Percentiles rank a stretch among this genome's conserved stretches.
phyloP scores from a whole-genome alignment of 2,888 invertebrate genomes.

The Drosophila peninsularis region DNA sequence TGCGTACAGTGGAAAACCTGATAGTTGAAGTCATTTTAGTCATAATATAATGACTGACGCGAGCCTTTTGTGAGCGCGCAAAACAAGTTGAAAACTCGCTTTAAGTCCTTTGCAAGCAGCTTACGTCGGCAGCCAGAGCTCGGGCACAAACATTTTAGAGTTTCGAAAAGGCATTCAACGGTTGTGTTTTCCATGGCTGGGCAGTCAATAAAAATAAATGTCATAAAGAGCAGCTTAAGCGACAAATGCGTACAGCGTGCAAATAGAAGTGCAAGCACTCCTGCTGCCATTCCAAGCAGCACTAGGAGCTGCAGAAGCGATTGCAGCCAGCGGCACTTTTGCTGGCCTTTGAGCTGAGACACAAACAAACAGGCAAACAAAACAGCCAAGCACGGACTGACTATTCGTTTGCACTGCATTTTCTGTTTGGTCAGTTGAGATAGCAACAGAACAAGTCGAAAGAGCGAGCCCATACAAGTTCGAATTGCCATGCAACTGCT shows the following conservation, averaged over 20 bases:
- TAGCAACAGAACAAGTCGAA: background rate
- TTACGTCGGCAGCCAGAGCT: slow-evolving; percentile 29
- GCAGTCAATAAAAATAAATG: slow-evolving; percentile 78
- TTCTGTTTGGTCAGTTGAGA: slow-evolving; percentile 41
- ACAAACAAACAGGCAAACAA: slow-evolving; percentile 43
- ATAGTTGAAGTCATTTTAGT: slow-evolving; percentile 7
- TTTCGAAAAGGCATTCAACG: slow-evolving; percentile 48
- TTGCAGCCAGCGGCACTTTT: slow-evolving; percentile 14
- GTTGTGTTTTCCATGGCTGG: slow-evolving; percentile 40
- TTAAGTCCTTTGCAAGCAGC: slow-evolving; percentile 65
- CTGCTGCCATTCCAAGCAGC: slow-evolving; percentile 5
- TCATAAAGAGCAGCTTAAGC: slow-evolving; percentile 73
- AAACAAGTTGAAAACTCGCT: slow-evolving; percentile 17
- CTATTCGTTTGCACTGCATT: slow-evolving; percentile 14
- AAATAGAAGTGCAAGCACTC: slow-evolving; percentile 31
- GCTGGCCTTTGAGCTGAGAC: slow-evolving; percentile 45
- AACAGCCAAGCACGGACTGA: slow-evolving; percentile 11
- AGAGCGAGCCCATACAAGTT: background rate
- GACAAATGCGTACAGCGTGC: slow-evolving; percentile 53
- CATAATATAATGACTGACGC: slow-evolving; percentile 15
- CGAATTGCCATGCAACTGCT: slow-evolving; percentile 44
- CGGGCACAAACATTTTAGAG: slow-evolving; percentile 51
- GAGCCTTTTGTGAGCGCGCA: background rate
- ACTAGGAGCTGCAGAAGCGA: background rate
- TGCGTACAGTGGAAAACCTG: slow-evolving; percentile 2